Evolutionary conservation across 2,888 invertebrate genomes (phyloP).

Genomic region (Conchocele bisecta): DNA sequence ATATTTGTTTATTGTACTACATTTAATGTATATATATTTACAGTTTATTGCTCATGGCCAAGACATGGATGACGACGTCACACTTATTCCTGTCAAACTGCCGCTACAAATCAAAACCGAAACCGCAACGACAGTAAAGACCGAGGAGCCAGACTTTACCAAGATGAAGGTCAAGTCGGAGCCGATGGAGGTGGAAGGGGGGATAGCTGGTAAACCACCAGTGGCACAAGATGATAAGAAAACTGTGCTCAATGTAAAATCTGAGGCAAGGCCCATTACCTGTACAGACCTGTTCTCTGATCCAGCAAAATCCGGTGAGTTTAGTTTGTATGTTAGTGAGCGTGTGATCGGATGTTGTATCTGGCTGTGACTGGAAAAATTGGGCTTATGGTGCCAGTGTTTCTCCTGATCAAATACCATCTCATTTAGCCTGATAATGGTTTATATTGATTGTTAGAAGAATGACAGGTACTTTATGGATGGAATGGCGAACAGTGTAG

Average conservation of each 20-base stretch:
- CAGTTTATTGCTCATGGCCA: conserved; percentile 54
- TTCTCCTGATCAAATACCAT: too few species aligned
- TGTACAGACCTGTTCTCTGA: conserved; percentile 59
- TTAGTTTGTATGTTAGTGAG: too few species aligned
- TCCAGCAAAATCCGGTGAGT: conserved; percentile 52
- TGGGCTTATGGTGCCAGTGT: too few species aligned
- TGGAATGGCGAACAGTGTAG: too few species aligned
- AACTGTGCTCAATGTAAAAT: conserved; percentile 6
- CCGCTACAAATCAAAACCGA: conserved; percentile 59
- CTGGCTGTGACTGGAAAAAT: too few species aligned
- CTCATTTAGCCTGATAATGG: too few species aligned
- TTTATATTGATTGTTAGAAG: too few species aligned
- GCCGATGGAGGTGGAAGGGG: conserved; percentile 33
- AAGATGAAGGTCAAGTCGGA: conserved; percentile 55
- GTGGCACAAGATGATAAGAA: conserved; percentile 13
- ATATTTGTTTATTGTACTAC: too few species aligned
- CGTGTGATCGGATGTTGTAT: too few species aligned
- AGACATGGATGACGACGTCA: conserved; percentile 41
- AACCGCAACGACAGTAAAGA: conserved; percentile 15
- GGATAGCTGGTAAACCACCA: neutral
- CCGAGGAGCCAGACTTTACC: conserved; percentile 29
- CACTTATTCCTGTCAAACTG: conserved; percentile 60
- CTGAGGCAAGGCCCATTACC: conserved; percentile 8
- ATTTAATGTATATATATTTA: too few species aligned
- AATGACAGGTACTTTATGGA: too few species aligned